Conservation (phyloP, 2,113 vertebrate species). For the Agapornis roseicollis region DNA sequence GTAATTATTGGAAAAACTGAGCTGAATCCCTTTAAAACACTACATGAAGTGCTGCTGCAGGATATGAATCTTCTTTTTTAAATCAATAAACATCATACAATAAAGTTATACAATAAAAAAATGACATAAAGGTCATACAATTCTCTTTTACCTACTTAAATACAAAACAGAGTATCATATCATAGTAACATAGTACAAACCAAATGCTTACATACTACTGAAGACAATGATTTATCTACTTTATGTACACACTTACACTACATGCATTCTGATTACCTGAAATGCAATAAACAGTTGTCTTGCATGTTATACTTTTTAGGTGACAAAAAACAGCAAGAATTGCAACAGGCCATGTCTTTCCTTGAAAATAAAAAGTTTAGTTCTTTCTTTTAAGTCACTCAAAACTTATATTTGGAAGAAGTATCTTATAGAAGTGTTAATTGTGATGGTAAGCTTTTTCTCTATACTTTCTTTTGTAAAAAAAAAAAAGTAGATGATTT, state of each 20-base stretch:
- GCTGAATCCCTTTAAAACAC: background rate
- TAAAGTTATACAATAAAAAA: background rate
- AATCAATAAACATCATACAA: background rate
- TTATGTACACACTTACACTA: background rate
- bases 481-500: background rate
- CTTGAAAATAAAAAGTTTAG: background rate
- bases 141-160: background rate
- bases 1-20: background rate
- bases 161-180: background rate
- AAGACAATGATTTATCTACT: background rate
- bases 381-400: background rate
- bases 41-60: background rate
- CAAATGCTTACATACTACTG: background rate
- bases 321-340: background rate
- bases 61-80: background rate
- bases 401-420: background rate
- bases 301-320: background rate
- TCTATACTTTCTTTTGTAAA: background rate
- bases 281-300: background rate
- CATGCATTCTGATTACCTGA: background rate
- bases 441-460: background rate
- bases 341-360: background rate
- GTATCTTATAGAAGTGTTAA: background rate
- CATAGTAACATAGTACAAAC: background rate
- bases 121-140: background rate